These are phyloP conservation scores for Oryzias woworae DNA, from an alignment of 2,113 vertebrate species.

Conservation along the genomic window DNA sequence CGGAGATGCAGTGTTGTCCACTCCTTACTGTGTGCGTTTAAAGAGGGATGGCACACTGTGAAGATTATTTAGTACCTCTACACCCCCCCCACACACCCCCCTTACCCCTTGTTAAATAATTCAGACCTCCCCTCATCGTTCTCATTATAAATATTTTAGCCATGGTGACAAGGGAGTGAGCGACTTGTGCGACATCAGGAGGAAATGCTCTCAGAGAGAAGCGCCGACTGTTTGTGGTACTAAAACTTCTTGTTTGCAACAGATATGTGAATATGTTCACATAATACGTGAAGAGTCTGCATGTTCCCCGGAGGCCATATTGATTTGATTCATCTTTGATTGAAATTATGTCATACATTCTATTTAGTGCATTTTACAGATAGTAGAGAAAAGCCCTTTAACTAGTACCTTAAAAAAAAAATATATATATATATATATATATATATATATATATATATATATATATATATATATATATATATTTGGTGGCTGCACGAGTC, in stretches of 20 bases:
- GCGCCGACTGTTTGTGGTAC: slow-evolving; percentile 15
- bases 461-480: no score
- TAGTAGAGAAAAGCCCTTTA: no score
- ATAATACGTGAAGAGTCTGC: slow-evolving; percentile 21
- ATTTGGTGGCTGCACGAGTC: no score
- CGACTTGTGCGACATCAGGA: slow-evolving; percentile 82
- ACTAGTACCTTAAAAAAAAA: no score
- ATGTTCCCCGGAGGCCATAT: not conserved
- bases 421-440: no score
- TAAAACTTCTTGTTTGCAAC: slow-evolving; percentile 19
- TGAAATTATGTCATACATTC: no score
- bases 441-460: no score
- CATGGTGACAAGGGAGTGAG: slow-evolving; percentile 85
- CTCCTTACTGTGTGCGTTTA: slow-evolving; percentile 27
- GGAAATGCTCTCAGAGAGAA: slow-evolving; percentile 72
- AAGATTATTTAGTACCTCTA: slow-evolving; percentile 84
- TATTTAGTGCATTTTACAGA: no score
- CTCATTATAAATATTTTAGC: slow-evolving; percentile 95
- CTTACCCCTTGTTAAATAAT: slow-evolving; percentile 82
- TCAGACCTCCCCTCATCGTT: slow-evolving; percentile 86
- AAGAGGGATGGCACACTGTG: slow-evolving; percentile 34
- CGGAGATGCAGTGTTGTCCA: not conserved
- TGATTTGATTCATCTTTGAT: no score
- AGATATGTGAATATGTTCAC: slow-evolving; percentile 21
- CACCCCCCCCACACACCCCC: slow-evolving; percentile 64